Evolutionary conservation across 1,140 invertebrate genomes (phyloP), one percentile per base, ranked within the genome.

Genomic region (Zaprionus ornatus): DNA sequence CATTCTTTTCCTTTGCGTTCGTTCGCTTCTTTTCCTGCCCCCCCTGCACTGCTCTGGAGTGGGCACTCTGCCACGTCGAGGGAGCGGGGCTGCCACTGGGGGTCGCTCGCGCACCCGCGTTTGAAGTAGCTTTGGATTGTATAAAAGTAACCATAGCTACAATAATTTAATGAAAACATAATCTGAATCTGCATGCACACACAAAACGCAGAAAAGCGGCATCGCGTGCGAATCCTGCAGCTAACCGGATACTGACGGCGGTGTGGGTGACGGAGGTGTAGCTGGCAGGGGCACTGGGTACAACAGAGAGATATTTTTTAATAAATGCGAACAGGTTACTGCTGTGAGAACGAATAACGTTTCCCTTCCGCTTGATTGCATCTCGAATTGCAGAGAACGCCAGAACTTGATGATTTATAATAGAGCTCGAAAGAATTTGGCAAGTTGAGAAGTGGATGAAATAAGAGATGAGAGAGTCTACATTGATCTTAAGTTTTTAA

Each of bases 91-190:
- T 52, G 23, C 32, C 9, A 32, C 15, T 64, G 74, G 64, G 52
- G 64, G 74, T 50, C 50, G 68, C 69, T 74, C 81, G 80, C 75
- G 80, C 71, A 79, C 66, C 66, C 69, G 71, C 76, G 69, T 90
- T 90, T 90, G 85, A 90, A 90, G 85, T 90, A 90, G 81, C 85
- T 90, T 79, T 90, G 85, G 76, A 90, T 90, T 90, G 86, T 82
- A 90, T 90, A 90, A 90, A 90, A 85, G 85, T 90, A 90, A 90
- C 85, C 85, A 90, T 90, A 90, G 85, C 82, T 85, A 90, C 85
- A 71, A 90, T 90, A 90, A 90, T 90, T 90, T 90, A 90, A 90
- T 90, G 85, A 90, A 90, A 90, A 90, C 85, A 90, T 90, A 90
- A 90, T 90, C 86, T 90, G 79, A 90, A 90, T 90, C 86, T 90